A percentile compares a stretch with the other conserved stretches of the same genome.
Evolutionary conservation across 1,140 invertebrate species (phyloP).

Genomic region (Goniozus legneri): DNA sequence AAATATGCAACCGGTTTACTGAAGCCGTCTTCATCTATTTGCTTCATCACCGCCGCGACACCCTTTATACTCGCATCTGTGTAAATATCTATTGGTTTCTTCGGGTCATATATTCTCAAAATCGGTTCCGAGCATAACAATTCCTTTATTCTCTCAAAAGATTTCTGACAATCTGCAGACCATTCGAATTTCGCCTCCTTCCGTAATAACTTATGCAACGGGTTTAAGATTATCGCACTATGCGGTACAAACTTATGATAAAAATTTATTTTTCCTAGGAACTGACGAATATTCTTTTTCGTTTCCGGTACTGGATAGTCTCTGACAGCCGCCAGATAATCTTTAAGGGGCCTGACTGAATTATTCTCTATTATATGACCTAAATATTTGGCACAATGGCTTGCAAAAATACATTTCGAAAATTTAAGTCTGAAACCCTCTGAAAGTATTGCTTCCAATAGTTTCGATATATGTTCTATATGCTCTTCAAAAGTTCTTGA

Average conservation of each 20-base stretch:
- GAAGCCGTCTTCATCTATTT: neutral
- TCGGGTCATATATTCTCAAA: slow-evolving; percentile 14
- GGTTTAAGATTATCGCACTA: neutral
- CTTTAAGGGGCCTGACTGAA: neutral
- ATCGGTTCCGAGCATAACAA: neutral
- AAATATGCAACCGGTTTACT: slow-evolving; percentile 2
- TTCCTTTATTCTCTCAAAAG: slow-evolving; percentile 2
- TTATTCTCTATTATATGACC: neutral
- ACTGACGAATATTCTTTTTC: neutral
- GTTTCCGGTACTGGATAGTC: neutral
- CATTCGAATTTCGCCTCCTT: neutral
- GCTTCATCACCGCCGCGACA: slow-evolving; percentile 15
- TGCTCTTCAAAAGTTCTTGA: slow-evolving; percentile 31
- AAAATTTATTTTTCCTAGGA: slow-evolving; percentile 1
- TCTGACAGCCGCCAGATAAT: neutral
- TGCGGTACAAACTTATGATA: neutral
- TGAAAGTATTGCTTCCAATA: neutral
- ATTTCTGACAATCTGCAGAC: slow-evolving; percentile 1
- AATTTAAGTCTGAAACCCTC: neutral
- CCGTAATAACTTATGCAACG: neutral
- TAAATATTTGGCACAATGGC: neutral
- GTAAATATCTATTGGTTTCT: slow-evolving; percentile 11
- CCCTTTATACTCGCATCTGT: slow-evolving; percentile 14
- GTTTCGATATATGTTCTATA: slow-evolving; percentile 9
- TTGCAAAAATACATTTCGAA: neutral